A percentile compares a stretch with the other conserved stretches of the same genome.
Evolutionary conservation across 2,113 vertebrate species (phyloP).

Genomic region (Anthoscopus minutus): DNA sequence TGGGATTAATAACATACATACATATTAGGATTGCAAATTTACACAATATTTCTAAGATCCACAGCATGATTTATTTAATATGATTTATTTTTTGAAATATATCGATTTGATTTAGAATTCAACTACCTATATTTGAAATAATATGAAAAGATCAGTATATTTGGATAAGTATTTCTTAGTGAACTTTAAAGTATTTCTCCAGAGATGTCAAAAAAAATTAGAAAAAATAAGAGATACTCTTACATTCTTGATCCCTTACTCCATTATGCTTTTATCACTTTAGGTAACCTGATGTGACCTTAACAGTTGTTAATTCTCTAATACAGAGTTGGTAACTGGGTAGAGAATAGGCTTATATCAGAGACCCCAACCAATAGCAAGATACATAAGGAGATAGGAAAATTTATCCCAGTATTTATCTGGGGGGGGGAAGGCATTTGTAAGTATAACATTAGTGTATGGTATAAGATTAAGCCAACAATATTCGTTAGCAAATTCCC

Average conservation of each 20-base stretch:
- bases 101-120: not conserved
- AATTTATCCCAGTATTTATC: not conserved
- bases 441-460: not conserved
- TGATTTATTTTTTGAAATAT: not conserved
- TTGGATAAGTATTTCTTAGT: not conserved
- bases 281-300: constrained; percentile 41
- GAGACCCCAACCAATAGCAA: not conserved
- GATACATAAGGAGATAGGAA: not conserved
- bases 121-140: not conserved
- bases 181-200: not conserved
- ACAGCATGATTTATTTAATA: not conserved
- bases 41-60: not conserved
- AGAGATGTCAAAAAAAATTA: constrained; percentile 9
- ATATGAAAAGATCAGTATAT: not conserved
- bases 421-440: not conserved
- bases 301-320: constrained; percentile 53
- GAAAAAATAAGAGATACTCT: not conserved
- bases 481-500: not conserved
- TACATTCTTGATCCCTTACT: constrained; percentile 11
- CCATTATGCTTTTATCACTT: constrained; percentile 56
- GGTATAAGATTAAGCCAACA: not conserved
- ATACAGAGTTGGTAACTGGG: constrained; percentile 51
- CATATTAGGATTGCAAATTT: not conserved
- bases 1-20: not conserved
- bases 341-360: constrained; percentile 54